Evolutionary conservation across 1,140 invertebrate genomes (phyloP), one percentile per base, ranked within the genome.

Genomic region (Paralvinella palmiformis): DNA sequence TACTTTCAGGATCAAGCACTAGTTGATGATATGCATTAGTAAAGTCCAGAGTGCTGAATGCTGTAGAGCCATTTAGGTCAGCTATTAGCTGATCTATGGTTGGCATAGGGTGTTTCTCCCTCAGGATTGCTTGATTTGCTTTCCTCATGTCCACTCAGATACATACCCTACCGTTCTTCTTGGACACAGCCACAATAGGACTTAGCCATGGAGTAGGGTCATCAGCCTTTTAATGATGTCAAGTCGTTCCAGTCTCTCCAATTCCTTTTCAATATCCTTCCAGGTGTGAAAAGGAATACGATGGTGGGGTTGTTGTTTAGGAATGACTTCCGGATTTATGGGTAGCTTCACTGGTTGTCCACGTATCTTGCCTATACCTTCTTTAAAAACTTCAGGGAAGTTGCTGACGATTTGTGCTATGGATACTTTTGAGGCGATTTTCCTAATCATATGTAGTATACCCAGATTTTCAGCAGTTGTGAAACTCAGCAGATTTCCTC

Each of bases 121-220:
- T 20, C 24, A 35, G 17, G 17, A 73, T 64, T 3, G 73, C 73
- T 52, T 66, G 61, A 45, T 74, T 74, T 4, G 68, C 67, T 41
- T 67, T 45, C 56, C 52, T 15, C 70, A 72, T 73, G 32, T 73
- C 71, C 2, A 75, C 69, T 44, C 71, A 73, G 1, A 72, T 48
- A n/a, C 69, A 44, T 1, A 76, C 62, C 22, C 67, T 66, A 15
- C 53, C 61, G 7, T 59, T 37, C 27, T 65, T 59, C 52, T 72
- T 73, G 10, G 69, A 72, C 1, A 69, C 68, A 5, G 69, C 65
- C 15, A 75, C 72, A 10, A 75, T 62, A 1, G 71, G 68, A 13
- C 67, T 71, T 6, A 74, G 69, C 75, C 71, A 74, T 20, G 71
- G 71, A 20, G 71, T n/a, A n/a, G n/a, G n/a, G n/a, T n/a, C n/a